phyloP scores from a whole-genome alignment of 30 jellyfish, hydroid and myxozoan genomes.

The Chrysaora quinquecirrha region DNA sequence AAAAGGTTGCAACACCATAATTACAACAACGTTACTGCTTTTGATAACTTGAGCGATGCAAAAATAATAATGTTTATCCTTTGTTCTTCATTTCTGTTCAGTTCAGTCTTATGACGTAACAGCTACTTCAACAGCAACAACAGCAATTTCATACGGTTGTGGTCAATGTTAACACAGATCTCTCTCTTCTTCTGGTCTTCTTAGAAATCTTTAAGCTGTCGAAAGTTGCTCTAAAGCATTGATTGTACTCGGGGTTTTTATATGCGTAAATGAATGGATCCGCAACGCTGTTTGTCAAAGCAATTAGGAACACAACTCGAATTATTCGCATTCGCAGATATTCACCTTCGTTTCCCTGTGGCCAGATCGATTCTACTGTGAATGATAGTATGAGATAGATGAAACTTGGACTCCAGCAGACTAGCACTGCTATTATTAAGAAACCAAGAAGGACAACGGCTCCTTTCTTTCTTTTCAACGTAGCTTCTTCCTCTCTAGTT shows the following conservation, averaged over 20 bases:
- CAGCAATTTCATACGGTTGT: too few relatives aligned
- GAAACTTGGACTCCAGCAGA: slow-evolving; percentile 35
- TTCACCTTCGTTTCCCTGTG: slow-evolving; percentile 56
- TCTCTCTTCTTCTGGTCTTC: not conserved
- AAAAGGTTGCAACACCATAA: too few relatives aligned
- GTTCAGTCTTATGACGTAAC: too few relatives aligned
- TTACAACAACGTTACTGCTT: too few relatives aligned
- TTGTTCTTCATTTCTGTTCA: too few relatives aligned
- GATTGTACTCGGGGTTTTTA: slow-evolving; percentile 39
- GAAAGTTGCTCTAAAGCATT: slow-evolving; percentile 41
- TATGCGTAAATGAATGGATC: slow-evolving; percentile 57
- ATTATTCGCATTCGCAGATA: slow-evolving; percentile 40
- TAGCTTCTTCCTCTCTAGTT: not conserved
- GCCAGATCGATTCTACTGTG: slow-evolving; percentile 8
- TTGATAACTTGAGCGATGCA: too few relatives aligned
- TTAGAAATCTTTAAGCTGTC: not conserved
- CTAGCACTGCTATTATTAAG: slow-evolving; percentile 27
- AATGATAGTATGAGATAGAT: slow-evolving; percentile 15
- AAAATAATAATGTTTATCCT: too few relatives aligned
- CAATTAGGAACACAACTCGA: slow-evolving; percentile 41
- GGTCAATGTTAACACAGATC: not conserved
- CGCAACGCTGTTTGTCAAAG: slow-evolving; percentile 49
- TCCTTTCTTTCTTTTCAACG: slow-evolving; percentile 23
- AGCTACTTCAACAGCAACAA: too few relatives aligned
- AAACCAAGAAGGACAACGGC: slow-evolving; percentile 42